These are phyloP conservation scores for Girardia tigrina DNA, from an alignment of 2,888 invertebrate genomes.

Conservation along the genomic window DNA sequence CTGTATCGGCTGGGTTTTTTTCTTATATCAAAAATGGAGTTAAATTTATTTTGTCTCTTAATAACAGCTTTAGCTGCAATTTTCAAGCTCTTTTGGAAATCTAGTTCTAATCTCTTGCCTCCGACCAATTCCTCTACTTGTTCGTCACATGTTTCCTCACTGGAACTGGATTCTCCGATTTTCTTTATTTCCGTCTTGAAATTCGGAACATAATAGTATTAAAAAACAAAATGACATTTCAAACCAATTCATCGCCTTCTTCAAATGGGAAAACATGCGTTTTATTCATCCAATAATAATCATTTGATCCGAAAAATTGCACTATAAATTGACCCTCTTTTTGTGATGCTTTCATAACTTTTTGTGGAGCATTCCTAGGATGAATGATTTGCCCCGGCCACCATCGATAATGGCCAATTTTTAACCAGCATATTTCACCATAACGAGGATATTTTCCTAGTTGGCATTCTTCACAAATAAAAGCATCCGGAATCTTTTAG, in stretches of 20 bases:
- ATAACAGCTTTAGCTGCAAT: not conserved
- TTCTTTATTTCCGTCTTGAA: too few relatives aligned
- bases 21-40: not conserved
- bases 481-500: slow-evolving; percentile 40
- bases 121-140: too few relatives aligned
- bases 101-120: not conserved
- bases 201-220: too few relatives aligned
- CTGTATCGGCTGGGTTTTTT: not conserved
- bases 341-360: slow-evolving; percentile 62
- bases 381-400: slow-evolving; percentile 81
- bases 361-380: slow-evolving; percentile 68
- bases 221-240: too few relatives aligned
- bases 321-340: slow-evolving; percentile 75
- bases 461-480: slow-evolving; percentile 69
- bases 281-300: slow-evolving; percentile 72
- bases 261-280: slow-evolving; percentile 53
- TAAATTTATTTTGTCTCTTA: not conserved
- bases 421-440: slow-evolving; percentile 87
- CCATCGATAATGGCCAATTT: slow-evolving; percentile 72
- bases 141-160: too few relatives aligned
- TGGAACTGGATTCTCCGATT: too few relatives aligned
- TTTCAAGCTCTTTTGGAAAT: not conserved
- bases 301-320: slow-evolving; percentile 76
- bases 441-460: slow-evolving; percentile 72
- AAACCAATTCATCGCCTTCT: not conserved